phyloP scores from a whole-genome alignment of 2,888 invertebrate species.

The Apantesis nais region DNA sequence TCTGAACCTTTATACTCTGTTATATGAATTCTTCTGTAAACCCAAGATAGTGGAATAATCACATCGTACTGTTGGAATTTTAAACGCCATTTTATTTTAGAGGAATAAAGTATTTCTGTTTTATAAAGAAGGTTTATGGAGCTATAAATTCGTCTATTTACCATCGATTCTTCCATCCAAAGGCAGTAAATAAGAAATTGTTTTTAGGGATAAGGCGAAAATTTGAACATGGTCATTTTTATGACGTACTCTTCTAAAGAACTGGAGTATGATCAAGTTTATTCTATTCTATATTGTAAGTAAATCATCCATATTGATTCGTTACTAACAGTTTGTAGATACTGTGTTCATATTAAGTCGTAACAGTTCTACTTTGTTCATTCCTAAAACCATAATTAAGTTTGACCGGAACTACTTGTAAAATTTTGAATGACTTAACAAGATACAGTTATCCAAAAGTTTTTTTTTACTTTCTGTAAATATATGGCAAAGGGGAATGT shows the following conservation, averaged over 20 bases:
- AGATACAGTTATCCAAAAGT: too few relatives aligned
- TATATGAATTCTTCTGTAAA: constrained; percentile 14
- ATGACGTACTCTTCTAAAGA: background rate
- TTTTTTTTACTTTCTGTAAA: too few relatives aligned
- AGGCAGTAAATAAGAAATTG: background rate
- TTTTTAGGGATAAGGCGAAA: background rate
- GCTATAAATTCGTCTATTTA: background rate
- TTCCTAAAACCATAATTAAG: too few relatives aligned
- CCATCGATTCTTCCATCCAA: background rate
- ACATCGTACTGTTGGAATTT: background rate
- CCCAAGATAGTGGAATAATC: constrained; percentile 4
- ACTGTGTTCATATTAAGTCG: background rate
- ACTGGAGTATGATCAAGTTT: background rate
- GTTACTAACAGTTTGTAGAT: too few relatives aligned
- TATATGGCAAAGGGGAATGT: too few relatives aligned
- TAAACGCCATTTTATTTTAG: background rate
- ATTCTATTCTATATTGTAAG: background rate
- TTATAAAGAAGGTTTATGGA: background rate
- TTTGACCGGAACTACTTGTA: too few relatives aligned
- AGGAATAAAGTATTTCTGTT: background rate
- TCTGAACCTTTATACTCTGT: constrained; percentile 14
- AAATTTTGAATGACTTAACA: too few relatives aligned
- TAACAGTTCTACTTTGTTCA: too few relatives aligned
- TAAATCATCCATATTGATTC: too few relatives aligned
- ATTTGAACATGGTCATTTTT: background rate